Base-by-base conservation (phyloP, 2,113 vertebrate species). In the Bubo blakistoni region DNA sequence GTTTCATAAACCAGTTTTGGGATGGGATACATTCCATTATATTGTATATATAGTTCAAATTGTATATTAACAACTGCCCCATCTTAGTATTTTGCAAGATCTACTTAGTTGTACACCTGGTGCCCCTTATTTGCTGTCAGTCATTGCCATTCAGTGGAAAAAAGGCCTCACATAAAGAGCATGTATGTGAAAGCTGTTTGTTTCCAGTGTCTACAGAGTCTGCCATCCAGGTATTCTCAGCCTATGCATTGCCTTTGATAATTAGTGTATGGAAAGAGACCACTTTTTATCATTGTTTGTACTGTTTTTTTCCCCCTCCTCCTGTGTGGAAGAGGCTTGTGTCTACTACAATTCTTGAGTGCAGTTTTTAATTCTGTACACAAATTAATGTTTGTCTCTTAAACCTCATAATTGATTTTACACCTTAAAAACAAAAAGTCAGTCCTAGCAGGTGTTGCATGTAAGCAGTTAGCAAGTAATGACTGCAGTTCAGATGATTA, bases 1-100 rank as follows among this genome's bases (percentile, higher is more conserved):
- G 96, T 98, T 98, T 98, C 98, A 97, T 96, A 90, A 94, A 96
- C 87, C 89, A 91, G 80, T 98, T 97, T 96, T 86, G 92, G 92
- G 95, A 97, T 97, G 96, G 97, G 76, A 96, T 97, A 97, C 98
- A 98, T 98, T 98, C 98, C 98, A 97, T 86, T 97, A 81, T 93
- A 82, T 93, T 95, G 81, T 98, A 97, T 98, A 97, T 97, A 98
- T 98, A 98, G 97, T 97, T 98, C 83, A 88, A 96, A 92, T 94
- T 98, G 96, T 97, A 98, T 97, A 98, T 97, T 97, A 97, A 95
- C 97, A 92, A 66, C 78, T 81, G 82, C 80, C 63, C 96, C 95
- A 81, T 97, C 97, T 97, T 96, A 97, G 96, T 98, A 97, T 98
- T 98, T 98, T 98, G 91, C 92, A 95, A 97, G 88, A 88, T 91